phyloP scores from a whole-genome alignment of 2,113 vertebrate genomes.

The Potamarius usumacintae region DNA sequence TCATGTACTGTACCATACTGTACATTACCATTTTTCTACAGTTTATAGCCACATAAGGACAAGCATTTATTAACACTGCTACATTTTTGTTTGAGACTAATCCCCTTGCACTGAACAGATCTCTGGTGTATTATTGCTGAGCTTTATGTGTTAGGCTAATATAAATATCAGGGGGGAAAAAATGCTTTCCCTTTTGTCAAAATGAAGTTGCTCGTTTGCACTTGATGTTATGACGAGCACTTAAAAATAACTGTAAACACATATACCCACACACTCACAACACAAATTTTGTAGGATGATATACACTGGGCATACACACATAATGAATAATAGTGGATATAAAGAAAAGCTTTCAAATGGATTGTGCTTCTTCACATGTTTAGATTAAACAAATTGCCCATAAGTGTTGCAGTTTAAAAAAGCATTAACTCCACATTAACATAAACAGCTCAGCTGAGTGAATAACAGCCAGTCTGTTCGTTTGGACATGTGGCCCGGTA shows the following conservation, averaged over 20 bases:
- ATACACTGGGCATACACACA: slow-evolving; percentile 25
- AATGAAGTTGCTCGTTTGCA: slow-evolving; percentile 10
- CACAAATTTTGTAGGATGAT: slow-evolving; percentile 9
- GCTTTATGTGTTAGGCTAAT: slow-evolving; percentile 2
- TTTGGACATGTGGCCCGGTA: slow-evolving; percentile 40
- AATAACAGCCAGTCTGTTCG: slow-evolving; percentile 38
- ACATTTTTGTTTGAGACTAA: not conserved
- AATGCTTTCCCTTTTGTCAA: slow-evolving; percentile 14
- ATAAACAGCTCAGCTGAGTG: slow-evolving; percentile 41
- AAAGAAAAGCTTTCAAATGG: slow-evolving; percentile 30
- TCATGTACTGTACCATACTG: not conserved
- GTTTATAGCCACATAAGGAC: not conserved
- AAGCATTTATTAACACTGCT: not conserved
- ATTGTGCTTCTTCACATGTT: slow-evolving; percentile 39
- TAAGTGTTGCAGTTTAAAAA: slow-evolving; percentile 49
- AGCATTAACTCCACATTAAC: slow-evolving; percentile 48
- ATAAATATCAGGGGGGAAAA: slow-evolving; percentile 6
- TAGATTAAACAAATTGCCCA: slow-evolving; percentile 38
- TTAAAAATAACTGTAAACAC: slow-evolving; percentile 18
- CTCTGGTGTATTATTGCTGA: not conserved
- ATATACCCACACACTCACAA: slow-evolving; percentile 4
- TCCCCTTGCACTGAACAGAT: not conserved
- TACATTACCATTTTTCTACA: not conserved
- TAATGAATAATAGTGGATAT: slow-evolving; percentile 23
- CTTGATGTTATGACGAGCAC: slow-evolving; percentile 14